phyloP scores from a whole-genome alignment of 2,888 invertebrate species.

The Diarsia rubi region DNA sequence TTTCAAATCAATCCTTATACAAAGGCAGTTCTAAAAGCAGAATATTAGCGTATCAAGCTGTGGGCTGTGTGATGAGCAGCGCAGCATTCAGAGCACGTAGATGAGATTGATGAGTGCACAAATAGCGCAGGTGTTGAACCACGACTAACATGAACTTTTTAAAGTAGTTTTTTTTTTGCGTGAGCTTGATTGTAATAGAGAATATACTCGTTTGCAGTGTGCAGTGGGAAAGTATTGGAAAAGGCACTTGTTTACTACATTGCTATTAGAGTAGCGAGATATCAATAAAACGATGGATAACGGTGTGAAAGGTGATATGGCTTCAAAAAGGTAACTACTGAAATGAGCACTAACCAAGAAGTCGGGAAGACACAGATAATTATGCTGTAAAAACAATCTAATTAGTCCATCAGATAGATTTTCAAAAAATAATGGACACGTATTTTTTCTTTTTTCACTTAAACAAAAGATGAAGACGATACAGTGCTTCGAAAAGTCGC shows the following conservation, averaged over 20 bases:
- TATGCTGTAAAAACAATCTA: no score
- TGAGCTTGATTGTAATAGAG: conserved; percentile 17
- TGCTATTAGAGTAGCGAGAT: not conserved
- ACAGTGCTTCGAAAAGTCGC: no score
- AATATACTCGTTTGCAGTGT: not conserved
- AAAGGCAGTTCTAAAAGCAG: conserved; percentile 27
- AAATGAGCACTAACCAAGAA: not conserved
- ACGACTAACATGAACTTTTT: conserved; percentile 47
- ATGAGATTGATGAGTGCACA: conserved; percentile 62
- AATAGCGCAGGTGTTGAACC: conserved; percentile 62
- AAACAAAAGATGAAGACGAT: no score
- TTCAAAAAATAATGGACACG: no score
- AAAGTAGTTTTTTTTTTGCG: conserved; percentile 44
- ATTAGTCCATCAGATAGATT: no score
- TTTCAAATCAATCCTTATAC: conserved; percentile 23
- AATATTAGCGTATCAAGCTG: conserved; percentile 37
- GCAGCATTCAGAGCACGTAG: conserved; percentile 52
- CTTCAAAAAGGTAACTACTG: not conserved
- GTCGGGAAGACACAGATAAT: not conserved
- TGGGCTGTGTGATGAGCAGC: conserved; percentile 18
- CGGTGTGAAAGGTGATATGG: not conserved
- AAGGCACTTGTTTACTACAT: not conserved
- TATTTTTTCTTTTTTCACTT: no score
- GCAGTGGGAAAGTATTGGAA: not conserved
- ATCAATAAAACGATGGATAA: not conserved